Conservation (phyloP, 2,888 invertebrate genomes). For the Bombylius discolor region DNA sequence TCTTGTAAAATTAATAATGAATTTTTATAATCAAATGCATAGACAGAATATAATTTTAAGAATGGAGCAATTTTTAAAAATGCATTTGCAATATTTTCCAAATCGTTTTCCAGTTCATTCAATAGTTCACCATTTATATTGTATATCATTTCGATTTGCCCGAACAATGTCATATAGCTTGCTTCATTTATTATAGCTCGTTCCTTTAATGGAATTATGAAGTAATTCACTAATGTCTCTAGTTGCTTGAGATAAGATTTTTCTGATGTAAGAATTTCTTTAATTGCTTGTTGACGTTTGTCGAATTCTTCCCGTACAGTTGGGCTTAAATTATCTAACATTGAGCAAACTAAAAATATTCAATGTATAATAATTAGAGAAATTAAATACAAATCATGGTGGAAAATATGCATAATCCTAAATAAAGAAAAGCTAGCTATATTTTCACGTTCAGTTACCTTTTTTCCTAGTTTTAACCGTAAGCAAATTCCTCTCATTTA, state of each 20-base stretch:
- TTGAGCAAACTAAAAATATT: slow-evolving; percentile 40
- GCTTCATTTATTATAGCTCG: slow-evolving; percentile 39
- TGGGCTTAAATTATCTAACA: slow-evolving; percentile 35
- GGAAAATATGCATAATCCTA: too few species aligned
- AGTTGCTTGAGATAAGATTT: slow-evolving; percentile 54
- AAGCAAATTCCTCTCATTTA: slow-evolving; percentile 47
- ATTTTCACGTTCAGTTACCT: slow-evolving; percentile 28
- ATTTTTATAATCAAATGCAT: slow-evolving; percentile 59
- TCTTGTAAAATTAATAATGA: slow-evolving; percentile 47
- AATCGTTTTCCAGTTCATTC: slow-evolving; percentile 41
- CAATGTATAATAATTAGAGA: too few species aligned
- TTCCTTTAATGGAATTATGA: slow-evolving; percentile 45
- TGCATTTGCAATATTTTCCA: slow-evolving; percentile 47
- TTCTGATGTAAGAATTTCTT: slow-evolving; percentile 58
- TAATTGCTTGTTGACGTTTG: slow-evolving; percentile 43
- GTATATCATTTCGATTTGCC: slow-evolving; percentile 50
- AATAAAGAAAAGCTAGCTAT: not conserved
- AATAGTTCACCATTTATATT: slow-evolving; percentile 49
- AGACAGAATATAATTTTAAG: slow-evolving; percentile 63
- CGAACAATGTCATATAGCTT: slow-evolving; percentile 44
- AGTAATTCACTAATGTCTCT: slow-evolving; percentile 49
- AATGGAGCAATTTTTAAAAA: slow-evolving; percentile 62
- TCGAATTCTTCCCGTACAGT: slow-evolving; percentile 24
- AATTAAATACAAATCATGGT: too few species aligned
- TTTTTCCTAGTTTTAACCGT: slow-evolving; percentile 46